phyloP scores from a whole-genome alignment of 2,888 invertebrate species.

The Ormyrus labotus region DNA sequence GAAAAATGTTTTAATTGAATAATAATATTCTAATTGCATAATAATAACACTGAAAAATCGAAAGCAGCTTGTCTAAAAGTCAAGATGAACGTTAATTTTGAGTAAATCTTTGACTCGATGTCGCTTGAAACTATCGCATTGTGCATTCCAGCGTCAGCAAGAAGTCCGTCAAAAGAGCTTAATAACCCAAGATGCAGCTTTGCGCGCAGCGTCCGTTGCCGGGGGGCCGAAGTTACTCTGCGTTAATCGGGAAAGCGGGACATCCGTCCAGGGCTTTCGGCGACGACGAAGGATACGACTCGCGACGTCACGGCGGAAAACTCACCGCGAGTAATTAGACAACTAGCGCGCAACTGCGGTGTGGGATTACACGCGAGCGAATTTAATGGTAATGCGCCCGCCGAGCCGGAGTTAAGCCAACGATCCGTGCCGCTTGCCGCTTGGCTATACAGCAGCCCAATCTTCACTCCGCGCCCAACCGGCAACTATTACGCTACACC shows the following conservation, averaged over 20 bases:
- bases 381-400: constrained; percentile 58
- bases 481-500: background rate
- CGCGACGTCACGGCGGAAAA: constrained; percentile 54
- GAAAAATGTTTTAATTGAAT: no score
- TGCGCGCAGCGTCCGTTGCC: background rate
- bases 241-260: constrained; percentile 51
- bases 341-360: constrained; percentile 55
- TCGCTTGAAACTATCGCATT: no score
- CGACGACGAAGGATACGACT: constrained; percentile 19
- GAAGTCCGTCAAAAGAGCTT: no score
- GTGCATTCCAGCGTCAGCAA: no score
- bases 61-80: no score
- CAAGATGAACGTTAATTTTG: no score
- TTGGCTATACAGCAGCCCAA: background rate
- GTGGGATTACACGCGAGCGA: constrained; percentile 58
- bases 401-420: constrained; percentile 54
- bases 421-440: constrained; percentile 36
- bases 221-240: background rate
- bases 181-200: no score
- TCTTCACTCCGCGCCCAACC: background rate
- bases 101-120: no score
- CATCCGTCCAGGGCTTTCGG: background rate
- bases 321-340: constrained; percentile 63
- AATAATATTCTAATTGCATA: no score
- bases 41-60: no score